These are phyloP conservation scores for Muschampia plurimacula DNA, from an alignment of 2,888 invertebrate genomes.

Conservation along the genomic window DNA sequence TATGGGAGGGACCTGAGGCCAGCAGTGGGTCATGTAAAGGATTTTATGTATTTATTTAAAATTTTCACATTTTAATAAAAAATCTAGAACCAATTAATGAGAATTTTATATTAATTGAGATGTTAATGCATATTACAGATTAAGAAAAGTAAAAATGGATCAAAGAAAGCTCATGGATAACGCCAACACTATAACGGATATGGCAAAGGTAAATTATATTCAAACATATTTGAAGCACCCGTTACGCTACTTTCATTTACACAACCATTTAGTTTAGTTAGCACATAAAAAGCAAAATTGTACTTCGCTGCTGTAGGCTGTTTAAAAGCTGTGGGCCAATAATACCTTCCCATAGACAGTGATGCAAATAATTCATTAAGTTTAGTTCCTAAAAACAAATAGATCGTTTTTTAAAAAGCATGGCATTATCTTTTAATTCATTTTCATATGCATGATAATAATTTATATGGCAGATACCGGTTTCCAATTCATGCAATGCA, in stretches of 20 bases:
- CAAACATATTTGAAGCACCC: constrained; percentile 16
- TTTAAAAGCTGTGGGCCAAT: constrained; percentile 1
- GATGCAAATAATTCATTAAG: background rate
- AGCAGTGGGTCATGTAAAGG: no score
- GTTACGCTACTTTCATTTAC: constrained; percentile 76
- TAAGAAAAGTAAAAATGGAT: constrained; percentile 99
- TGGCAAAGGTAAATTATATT: constrained; percentile 96
- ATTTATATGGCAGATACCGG: constrained; percentile 23
- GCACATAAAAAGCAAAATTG: constrained; percentile 50
- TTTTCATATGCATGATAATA: constrained; percentile 50
- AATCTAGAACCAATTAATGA: background rate
- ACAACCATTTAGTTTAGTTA: constrained; percentile 70
- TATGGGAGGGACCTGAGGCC: no score
- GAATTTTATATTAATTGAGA: no score
- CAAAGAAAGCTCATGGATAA: constrained; percentile 99
- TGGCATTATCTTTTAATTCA: constrained; percentile 41
- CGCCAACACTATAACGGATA: constrained; percentile 99
- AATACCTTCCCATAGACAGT: background rate
- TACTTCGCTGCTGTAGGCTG: background rate
- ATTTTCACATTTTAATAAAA: background rate
- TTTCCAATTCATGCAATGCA: constrained; percentile 12
- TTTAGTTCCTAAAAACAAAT: background rate
- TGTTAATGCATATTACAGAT: constrained; percentile 85
- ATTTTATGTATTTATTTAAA: no score
- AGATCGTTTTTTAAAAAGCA: constrained; percentile 19